These are phyloP conservation scores for Sceloporus undulatus DNA, from an alignment of 2,113 vertebrate species.

Conservation along the genomic window DNA sequence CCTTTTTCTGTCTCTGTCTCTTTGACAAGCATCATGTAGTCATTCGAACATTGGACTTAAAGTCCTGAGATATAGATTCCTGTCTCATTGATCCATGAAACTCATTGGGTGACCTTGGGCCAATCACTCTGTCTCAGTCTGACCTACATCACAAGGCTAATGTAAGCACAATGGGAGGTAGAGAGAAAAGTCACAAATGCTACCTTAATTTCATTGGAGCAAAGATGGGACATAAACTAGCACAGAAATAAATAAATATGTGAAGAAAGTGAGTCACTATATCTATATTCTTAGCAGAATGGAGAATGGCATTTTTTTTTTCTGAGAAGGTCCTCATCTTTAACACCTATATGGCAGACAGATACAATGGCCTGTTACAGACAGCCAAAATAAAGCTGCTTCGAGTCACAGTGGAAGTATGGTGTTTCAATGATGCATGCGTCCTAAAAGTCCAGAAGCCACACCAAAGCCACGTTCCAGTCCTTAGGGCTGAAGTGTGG, in stretches of 20 bases:
- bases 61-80: background rate
- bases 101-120: background rate
- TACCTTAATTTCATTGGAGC: background rate
- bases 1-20: too few species aligned
- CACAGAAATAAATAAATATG: background rate
- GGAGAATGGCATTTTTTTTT: background rate
- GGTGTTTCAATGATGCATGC: too few species aligned
- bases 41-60: background rate
- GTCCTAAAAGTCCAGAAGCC: too few species aligned
- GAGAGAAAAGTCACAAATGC: background rate
- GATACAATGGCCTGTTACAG: too few species aligned
- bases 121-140: background rate
- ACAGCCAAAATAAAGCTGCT: too few species aligned
- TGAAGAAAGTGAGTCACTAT: background rate
- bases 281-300: background rate
- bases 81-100: background rate
- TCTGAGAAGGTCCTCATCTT: background rate
- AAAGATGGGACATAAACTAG: background rate
- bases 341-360: background rate
- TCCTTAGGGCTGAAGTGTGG: too few species aligned
- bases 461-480: too few species aligned
- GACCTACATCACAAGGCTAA: background rate
- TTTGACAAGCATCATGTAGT: background rate
- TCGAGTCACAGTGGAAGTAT: too few species aligned
- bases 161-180: background rate